Percentiles rank a stretch among this genome's conserved stretches.
Evolutionary conservation across 2,888 invertebrate species (phyloP).

Genomic region (Drosophila algonquin): DNA sequence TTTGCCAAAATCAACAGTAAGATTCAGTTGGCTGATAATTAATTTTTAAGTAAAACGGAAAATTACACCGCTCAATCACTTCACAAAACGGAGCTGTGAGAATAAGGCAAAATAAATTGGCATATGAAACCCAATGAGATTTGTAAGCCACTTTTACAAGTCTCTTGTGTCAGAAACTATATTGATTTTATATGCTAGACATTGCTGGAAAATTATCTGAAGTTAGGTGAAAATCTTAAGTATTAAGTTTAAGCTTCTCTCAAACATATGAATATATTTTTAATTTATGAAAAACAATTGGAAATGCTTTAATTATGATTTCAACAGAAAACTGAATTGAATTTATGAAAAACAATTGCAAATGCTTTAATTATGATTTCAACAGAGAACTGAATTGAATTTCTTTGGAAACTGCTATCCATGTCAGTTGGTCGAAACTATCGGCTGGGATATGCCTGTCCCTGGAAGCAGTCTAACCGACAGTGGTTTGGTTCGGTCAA

Average conservation of each 20-base stretch:
- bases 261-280: too few species aligned
- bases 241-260: too few species aligned
- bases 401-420: too few species aligned
- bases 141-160: neutral
- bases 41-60: slow-evolving; percentile 65
- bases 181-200: too few species aligned
- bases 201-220: too few species aligned
- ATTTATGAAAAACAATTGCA: neutral
- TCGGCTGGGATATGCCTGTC: neutral
- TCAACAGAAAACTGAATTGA: neutral
- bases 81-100: slow-evolving; percentile 12
- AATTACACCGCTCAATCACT: slow-evolving; percentile 50
- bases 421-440: too few species aligned
- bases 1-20: slow-evolving; percentile 58
- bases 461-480: neutral
- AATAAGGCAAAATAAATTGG: slow-evolving; percentile 35
- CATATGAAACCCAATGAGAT: neutral
- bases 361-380: neutral
- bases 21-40: slow-evolving; percentile 69
- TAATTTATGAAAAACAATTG: neutral
- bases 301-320: neutral
- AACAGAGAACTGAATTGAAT: neutral
- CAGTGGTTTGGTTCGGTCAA: neutral
- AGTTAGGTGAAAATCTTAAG: too few species aligned
- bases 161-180: too few species aligned